These are phyloP conservation scores for Pachydiplax longipennis DNA, from an alignment of 2,888 invertebrate species.

Conservation along the genomic window DNA sequence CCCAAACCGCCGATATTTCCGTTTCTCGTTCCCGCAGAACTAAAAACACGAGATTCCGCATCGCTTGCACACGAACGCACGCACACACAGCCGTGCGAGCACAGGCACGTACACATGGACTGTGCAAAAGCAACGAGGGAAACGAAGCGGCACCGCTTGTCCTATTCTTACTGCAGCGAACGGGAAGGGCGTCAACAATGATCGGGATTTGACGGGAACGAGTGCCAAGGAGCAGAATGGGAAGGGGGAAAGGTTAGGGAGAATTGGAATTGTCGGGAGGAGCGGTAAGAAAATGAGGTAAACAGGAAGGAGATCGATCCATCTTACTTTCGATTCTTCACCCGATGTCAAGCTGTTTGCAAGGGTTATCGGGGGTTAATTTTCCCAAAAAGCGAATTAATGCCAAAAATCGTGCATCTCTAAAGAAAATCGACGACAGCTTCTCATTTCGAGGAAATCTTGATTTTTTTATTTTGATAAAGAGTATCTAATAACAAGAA, in stretches of 20 bases:
- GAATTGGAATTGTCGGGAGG: conserved; percentile 11
- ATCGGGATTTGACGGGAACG: conserved; percentile 38
- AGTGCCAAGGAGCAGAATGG: conserved; percentile 7
- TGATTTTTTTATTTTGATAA: too few species aligned
- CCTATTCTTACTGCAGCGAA: conserved; percentile 27
- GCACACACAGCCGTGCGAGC: neutral
- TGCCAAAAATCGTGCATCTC: too few species aligned
- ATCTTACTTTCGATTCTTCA: too few species aligned
- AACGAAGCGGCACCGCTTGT: conserved; percentile 3
- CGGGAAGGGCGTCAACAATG: conserved; percentile 8
- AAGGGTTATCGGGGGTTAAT: too few species aligned
- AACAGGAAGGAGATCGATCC: neutral
- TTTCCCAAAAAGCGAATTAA: too few species aligned
- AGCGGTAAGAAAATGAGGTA: neutral
- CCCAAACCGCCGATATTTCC: neutral
- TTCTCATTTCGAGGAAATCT: too few species aligned
- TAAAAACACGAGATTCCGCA: neutral
- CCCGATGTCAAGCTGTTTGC: neutral
- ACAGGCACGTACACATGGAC: neutral
- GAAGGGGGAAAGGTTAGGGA: neutral
- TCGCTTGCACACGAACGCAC: neutral
- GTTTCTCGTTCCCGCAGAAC: neutral
- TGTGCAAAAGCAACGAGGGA: neutral
- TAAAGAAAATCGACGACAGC: too few species aligned
- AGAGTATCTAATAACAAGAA: too few species aligned